phyloP scores from a whole-genome alignment of 2,113 vertebrate species.

The Smithornis capensis region DNA sequence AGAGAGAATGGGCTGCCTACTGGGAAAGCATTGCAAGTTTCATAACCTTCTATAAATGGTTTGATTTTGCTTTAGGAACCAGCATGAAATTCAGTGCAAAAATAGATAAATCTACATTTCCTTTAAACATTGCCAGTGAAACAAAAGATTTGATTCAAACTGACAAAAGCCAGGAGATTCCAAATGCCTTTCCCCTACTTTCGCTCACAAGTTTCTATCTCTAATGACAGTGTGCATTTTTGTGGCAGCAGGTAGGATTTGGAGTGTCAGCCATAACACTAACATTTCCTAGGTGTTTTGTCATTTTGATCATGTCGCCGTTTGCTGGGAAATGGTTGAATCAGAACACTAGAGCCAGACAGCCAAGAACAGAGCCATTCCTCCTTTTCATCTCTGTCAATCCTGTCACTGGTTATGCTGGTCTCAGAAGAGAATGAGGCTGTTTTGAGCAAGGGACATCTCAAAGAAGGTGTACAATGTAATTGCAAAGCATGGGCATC shows the following conservation, averaged over 20 bases:
- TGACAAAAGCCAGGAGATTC: neutral
- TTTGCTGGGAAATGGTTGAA: neutral
- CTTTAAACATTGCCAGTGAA: neutral
- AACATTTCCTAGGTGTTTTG: fast-evolving
- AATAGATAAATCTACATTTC: neutral
- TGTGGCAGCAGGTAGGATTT: neutral
- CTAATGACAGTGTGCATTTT: neutral
- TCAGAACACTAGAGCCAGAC: neutral
- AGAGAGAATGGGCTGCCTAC: slow-evolving; percentile 1
- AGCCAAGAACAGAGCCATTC: neutral
- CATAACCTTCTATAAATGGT: neutral
- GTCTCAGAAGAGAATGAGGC: neutral
- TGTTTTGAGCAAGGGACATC: neutral
- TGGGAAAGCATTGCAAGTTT: slow-evolving; percentile 11
- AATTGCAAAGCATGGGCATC: neutral
- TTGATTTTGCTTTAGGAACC: neutral
- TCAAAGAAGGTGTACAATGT: neutral
- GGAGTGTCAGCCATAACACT: neutral
- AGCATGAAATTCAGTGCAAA: neutral
- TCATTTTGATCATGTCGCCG: neutral
- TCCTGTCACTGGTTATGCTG: neutral
- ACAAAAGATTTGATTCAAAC: slow-evolving; percentile 1
- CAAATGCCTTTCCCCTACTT: neutral
- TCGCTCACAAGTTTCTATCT: neutral
- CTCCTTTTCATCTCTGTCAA: neutral